Conservation (phyloP, 2,888 invertebrate species). For the Sialis fuliginosa region DNA sequence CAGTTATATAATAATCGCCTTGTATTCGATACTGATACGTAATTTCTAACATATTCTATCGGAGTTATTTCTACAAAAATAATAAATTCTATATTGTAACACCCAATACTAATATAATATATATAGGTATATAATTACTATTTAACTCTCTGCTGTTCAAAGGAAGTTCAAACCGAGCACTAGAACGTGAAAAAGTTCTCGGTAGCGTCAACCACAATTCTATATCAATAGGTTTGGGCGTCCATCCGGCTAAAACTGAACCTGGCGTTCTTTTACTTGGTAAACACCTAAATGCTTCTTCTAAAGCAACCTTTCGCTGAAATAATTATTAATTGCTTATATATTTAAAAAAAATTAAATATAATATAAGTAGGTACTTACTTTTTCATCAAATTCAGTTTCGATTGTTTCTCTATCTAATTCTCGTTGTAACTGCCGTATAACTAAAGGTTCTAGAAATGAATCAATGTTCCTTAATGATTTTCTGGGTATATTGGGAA, state of each 20-base stretch:
- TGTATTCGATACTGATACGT: slow-evolving; percentile 43
- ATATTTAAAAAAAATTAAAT: neutral
- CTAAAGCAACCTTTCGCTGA: slow-evolving; percentile 45
- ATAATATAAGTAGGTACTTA: slow-evolving; percentile 15
- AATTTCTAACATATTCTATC: slow-evolving; percentile 49
- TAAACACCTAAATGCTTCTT: slow-evolving; percentile 44
- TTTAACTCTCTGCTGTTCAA: slow-evolving; percentile 39
- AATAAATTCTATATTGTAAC: neutral
- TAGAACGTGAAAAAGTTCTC: slow-evolving; percentile 54
- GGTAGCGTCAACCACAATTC: slow-evolving; percentile 49
- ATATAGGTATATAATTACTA: slow-evolving; percentile 17
- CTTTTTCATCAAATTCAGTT: slow-evolving; percentile 48
- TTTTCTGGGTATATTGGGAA: slow-evolving; percentile 1
- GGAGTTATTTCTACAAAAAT: slow-evolving; percentile 41
- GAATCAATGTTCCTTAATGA: slow-evolving; percentile 17
- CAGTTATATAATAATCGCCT: slow-evolving; percentile 35
- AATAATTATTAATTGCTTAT: slow-evolving; percentile 10
- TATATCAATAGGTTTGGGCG: slow-evolving; percentile 26
- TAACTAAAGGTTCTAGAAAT: slow-evolving; percentile 39
- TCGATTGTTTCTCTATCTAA: slow-evolving; percentile 49
- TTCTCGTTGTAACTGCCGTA: slow-evolving; percentile 46
- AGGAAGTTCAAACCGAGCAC: slow-evolving; percentile 58
- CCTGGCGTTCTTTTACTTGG: slow-evolving; percentile 14
- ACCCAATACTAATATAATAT: no score
- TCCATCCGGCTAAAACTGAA: neutral